Evolutionary conservation across 2,113 vertebrate species (phyloP).

Genomic region (Picathartes gymnocephalus): DNA sequence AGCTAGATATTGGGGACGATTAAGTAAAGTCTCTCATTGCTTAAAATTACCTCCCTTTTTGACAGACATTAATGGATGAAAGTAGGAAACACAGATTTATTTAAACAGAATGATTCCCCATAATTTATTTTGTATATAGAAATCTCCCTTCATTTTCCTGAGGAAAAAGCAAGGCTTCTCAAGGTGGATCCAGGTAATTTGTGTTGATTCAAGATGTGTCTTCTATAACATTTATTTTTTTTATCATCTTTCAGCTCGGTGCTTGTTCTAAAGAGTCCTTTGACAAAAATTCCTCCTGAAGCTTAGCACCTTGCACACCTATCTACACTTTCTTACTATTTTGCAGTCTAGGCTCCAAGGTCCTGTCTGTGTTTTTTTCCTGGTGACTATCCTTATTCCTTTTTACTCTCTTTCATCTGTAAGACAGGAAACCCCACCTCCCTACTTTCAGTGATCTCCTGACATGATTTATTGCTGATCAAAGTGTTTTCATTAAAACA

Average conservation of each 20-base stretch:
- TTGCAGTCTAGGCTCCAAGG: not conserved
- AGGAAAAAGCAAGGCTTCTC: not conserved
- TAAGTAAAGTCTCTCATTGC: not conserved
- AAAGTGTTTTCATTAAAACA: not conserved
- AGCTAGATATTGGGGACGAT: not conserved
- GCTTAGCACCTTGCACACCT: not conserved
- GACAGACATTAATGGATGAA: not conserved
- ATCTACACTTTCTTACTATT: not conserved
- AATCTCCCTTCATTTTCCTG: not conserved
- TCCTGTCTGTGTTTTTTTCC: not conserved
- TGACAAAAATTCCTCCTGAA: not conserved
- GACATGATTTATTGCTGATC: not conserved
- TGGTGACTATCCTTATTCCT: not conserved
- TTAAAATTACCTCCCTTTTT: not conserved
- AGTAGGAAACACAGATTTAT: not conserved
- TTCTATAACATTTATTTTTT: not conserved
- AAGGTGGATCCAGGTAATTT: not conserved
- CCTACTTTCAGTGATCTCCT: not conserved
- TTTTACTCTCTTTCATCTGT: not conserved
- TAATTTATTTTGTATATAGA: not conserved
- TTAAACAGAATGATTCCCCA: not conserved
- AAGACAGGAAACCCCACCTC: not conserved
- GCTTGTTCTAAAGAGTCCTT: not conserved
- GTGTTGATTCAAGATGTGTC: not conserved
- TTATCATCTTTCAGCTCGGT: not conserved